A percentile compares a stretch with the other conserved stretches of the same genome.
phyloP scores from a whole-genome alignment of 2,888 invertebrate species.

The Scotopteryx bipunctaria region DNA sequence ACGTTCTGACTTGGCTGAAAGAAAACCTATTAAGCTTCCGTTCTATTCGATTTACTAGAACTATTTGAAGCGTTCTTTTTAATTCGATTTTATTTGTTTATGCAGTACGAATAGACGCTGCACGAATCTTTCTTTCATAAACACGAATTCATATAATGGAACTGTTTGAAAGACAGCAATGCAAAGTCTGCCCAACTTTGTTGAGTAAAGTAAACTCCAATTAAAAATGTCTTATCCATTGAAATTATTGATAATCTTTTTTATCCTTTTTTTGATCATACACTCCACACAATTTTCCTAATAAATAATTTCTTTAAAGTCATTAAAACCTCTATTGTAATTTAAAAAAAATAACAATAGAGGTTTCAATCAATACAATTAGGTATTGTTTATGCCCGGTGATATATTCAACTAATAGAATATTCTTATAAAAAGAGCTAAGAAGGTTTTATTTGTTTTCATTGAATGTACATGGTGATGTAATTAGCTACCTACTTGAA shows the following conservation, averaged over 20 bases:
- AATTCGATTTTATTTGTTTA: background rate
- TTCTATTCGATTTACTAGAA: background rate
- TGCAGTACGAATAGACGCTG: background rate
- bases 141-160: background rate
- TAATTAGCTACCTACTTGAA: too few relatives aligned
- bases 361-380: too few relatives aligned
- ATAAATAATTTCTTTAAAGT: too few relatives aligned
- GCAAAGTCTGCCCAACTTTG: background rate
- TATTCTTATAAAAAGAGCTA: too few relatives aligned
- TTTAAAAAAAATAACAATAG: too few relatives aligned
- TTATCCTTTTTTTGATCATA: background rate
- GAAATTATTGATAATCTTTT: background rate
- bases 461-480: too few relatives aligned
- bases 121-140: background rate
- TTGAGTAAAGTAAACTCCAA: slow-evolving; percentile 3
- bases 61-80: background rate
- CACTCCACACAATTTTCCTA: slow-evolving; percentile 1
- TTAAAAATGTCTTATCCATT: slow-evolving; percentile 3
- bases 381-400: too few relatives aligned
- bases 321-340: too few relatives aligned
- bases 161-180: background rate
- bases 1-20: slow-evolving; percentile 4
- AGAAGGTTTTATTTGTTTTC: too few relatives aligned
- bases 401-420: too few relatives aligned
- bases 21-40: slow-evolving; percentile 1